A percentile compares a stretch with the other conserved stretches of the same genome.
Evolutionary conservation across 2,797 vertebrate species (phyloP).

Genomic region (Sebastes glaucus): DNA sequence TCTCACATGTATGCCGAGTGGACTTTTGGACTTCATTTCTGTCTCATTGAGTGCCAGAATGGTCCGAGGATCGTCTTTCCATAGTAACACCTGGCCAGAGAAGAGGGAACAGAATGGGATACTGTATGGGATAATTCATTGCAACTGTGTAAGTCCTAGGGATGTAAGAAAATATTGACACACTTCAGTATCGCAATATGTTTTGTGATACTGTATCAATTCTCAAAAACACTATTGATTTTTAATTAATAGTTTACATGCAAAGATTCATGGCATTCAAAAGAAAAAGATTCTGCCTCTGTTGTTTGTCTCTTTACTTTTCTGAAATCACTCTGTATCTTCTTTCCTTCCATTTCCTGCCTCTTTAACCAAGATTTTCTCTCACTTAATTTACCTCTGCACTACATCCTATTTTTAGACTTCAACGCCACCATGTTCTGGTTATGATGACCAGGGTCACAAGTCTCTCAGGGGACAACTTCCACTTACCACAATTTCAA

Average conservation of each 20-base stretch:
- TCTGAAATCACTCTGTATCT: neutral
- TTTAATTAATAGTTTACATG: neutral
- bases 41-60: conserved; percentile 33
- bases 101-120: neutral
- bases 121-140: neutral
- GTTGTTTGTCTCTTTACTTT: neutral
- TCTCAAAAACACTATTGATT: neutral
- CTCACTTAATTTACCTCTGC: conserved; percentile 10
- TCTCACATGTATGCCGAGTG: conserved; percentile 76
- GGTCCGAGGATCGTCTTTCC: conserved; percentile 62
- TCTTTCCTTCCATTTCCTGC: neutral
- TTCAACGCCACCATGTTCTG: conserved; percentile 13
- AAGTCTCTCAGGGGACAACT: neutral
- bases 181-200: neutral
- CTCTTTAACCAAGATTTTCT: neutral
- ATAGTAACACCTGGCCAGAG: conserved; percentile 79
- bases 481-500: conserved; percentile 8
- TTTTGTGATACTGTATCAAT: neutral
- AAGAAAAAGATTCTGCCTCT: neutral
- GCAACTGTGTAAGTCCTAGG: neutral
- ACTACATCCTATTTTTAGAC: neutral
- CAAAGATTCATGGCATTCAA: neutral
- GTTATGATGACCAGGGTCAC: conserved; percentile 55
- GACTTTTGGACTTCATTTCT: conserved; percentile 35
- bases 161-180: neutral